Base-by-base conservation (phyloP, 1,140 invertebrate genomes). In the Ruditapes philippinarum region DNA sequence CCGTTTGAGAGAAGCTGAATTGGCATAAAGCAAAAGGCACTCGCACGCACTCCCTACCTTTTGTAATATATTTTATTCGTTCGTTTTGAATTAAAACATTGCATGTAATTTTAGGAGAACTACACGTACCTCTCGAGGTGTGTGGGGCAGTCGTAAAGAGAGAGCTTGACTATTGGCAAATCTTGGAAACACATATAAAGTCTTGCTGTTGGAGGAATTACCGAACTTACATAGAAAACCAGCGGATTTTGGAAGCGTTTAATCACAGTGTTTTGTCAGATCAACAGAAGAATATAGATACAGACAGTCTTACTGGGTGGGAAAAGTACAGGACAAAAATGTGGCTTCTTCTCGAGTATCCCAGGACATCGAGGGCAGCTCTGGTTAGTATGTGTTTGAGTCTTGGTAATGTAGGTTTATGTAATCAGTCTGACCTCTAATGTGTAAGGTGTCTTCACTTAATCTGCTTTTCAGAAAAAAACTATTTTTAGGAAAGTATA, bases 161-260 rank as follows among this genome's bases (percentile, higher is more conserved):
- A 42, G 96, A 96, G 90, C 89, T 96, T 25, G 94, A 95, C 54
- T 96, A 94, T 84, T 96, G 96, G 96, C 93, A 95, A 65, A 94
- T 96, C 11, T 89, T 93, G 74, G 92, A 96, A 85, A 90, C 92
- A 31, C 89, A 94, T 78, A 95, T 96, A 40, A 93, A 90, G 51
- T 93, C 94, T 9, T 96, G 95, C 82, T 96, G 95, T 89, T 95
- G 94, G 94, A 88, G 93, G 11, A 93, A 95, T 76, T 95, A 94
- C 88, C 68, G 93, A 40, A 92, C 92, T 25, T 95, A 94, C 90
- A 95, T 94, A 79, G 94, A 95, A 86, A 95, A 95, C 89, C 93
- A 94, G 86, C 76, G 92, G 28, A 94, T 94, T 33, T 88, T 95
- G 0, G 93, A 95, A 74, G 93, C 92, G 31, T 94, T 94, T 86